Percentiles rank a stretch among this genome's conserved stretches.
These are phyloP conservation scores for Orientallactaga bullata DNA, from an alignment of 2,113 vertebrate genomes.

Conservation along the genomic window DNA sequence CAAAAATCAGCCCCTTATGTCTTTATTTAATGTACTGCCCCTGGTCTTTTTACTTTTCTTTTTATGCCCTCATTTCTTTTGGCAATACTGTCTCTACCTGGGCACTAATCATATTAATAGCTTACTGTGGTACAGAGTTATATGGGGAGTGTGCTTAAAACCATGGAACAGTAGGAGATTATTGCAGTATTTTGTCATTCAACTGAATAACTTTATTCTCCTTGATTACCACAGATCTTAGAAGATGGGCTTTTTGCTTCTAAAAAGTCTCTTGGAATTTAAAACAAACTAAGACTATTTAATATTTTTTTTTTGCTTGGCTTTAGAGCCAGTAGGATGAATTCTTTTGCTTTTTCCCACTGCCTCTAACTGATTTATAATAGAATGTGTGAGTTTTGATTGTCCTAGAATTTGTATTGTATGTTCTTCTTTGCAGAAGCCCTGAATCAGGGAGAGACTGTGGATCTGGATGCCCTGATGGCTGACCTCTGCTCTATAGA, in stretches of 20 bases:
- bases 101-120: constrained; percentile 1
- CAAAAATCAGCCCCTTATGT: background rate
- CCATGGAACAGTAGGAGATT: background rate
- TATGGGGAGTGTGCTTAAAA: constrained; percentile 18
- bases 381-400: constrained; percentile 42
- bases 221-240: constrained; percentile 38
- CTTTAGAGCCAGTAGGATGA: background rate
- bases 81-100: background rate
- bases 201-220: constrained; percentile 20
- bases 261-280: constrained; percentile 42
- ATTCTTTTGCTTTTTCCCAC: constrained; percentile 34
- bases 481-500: constrained; percentile 99
- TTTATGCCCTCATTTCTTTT: constrained; percentile 21
- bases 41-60: constrained; percentile 13
- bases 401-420: background rate
- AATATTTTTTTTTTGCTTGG: constrained; percentile 2
- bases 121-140: constrained; percentile 13
- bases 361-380: constrained; percentile 17
- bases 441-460: constrained; percentile 96
- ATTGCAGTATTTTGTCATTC: constrained; percentile 48
- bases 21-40: constrained; percentile 44
- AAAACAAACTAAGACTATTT: constrained; percentile 36
- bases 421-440: constrained; percentile 92
- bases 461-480: constrained; percentile 99
- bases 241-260: constrained; percentile 48